Evolutionary conservation across 2,797 vertebrate species (phyloP).

Genomic region (Echeneis naucrates): DNA sequence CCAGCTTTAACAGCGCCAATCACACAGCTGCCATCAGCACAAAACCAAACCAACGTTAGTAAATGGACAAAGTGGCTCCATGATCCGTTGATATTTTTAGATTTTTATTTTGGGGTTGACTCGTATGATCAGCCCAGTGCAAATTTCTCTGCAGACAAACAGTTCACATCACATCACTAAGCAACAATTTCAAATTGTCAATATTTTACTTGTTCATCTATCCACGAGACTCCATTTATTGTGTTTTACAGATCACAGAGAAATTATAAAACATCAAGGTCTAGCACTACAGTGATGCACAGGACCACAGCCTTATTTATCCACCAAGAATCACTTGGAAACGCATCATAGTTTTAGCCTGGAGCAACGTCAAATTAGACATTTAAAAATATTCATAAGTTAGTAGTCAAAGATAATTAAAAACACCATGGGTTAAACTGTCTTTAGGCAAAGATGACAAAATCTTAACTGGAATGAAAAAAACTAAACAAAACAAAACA

Average conservation of each 20-base stretch:
- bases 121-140: not conserved
- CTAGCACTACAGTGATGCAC: not conserved
- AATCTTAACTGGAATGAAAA: not conserved
- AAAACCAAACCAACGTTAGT: not conserved
- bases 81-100: not conserved
- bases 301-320: constrained; percentile 7
- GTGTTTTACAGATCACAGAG: not conserved
- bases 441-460: not conserved
- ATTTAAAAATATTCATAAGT: constrained; percentile 18
- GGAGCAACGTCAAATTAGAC: constrained; percentile 1
- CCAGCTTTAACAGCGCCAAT: constrained; percentile 27
- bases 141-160: not conserved
- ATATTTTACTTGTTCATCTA: not conserved
- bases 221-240: not conserved
- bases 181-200: not conserved
- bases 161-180: not conserved
- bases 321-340: constrained; percentile 4
- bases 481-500: no score
- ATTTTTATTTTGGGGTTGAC: no score
- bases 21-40: constrained; percentile 27
- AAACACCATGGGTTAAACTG: not conserved
- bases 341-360: constrained; percentile 16
- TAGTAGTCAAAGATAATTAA: constrained; percentile 1
- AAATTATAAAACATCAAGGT: not conserved
- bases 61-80: not conserved